These are phyloP conservation scores for Lochmaea crataegi DNA, from an alignment of 2,888 invertebrate species.

Conservation along the genomic window DNA sequence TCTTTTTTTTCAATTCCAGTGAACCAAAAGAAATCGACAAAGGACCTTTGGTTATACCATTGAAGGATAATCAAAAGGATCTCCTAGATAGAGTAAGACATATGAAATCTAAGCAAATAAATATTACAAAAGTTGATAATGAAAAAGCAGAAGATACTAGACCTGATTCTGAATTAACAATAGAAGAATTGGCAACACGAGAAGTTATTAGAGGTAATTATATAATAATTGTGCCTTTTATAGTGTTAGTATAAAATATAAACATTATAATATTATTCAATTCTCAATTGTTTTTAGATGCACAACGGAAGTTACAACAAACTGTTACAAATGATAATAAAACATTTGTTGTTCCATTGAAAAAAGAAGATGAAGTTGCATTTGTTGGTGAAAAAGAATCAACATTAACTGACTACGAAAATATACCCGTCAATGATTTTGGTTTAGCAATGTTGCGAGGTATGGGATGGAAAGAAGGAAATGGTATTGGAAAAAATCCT, in stretches of 20 bases:
- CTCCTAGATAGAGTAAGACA: slow-evolving; percentile 69
- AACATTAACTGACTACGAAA: slow-evolving; percentile 75
- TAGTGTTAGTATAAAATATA: slow-evolving; percentile 10
- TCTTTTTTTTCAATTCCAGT: slow-evolving; percentile 5
- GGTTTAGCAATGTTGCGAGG: slow-evolving; percentile 95
- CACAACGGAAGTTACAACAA: slow-evolving; percentile 54
- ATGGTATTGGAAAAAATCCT: slow-evolving; percentile 71
- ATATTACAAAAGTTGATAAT: slow-evolving; percentile 33
- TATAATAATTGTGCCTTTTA: not conserved
- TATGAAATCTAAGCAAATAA: slow-evolving; percentile 62
- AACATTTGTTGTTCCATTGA: slow-evolving; percentile 69
- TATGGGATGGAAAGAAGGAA: slow-evolving; percentile 80
- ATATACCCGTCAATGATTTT: slow-evolving; percentile 80
- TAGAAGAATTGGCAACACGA: slow-evolving; percentile 80
- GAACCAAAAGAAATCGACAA: slow-evolving; percentile 61
- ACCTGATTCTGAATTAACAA: slow-evolving; percentile 63
- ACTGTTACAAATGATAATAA: slow-evolving; percentile 55
- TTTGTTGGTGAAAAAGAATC: slow-evolving; percentile 76
- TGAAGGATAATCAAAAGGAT: slow-evolving; percentile 67
- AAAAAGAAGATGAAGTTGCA: slow-evolving; percentile 69
- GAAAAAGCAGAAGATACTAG: slow-evolving; percentile 53
- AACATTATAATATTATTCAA: not conserved
- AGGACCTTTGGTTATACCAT: slow-evolving; percentile 74
- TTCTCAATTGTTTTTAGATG: slow-evolving; percentile 54
- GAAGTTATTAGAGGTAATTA: slow-evolving; percentile 74